A percentile compares a stretch with the other conserved stretches of the same genome.
Conservation (phyloP, 2,797 vertebrate species). For the Hydrolagus colliei region DNA sequence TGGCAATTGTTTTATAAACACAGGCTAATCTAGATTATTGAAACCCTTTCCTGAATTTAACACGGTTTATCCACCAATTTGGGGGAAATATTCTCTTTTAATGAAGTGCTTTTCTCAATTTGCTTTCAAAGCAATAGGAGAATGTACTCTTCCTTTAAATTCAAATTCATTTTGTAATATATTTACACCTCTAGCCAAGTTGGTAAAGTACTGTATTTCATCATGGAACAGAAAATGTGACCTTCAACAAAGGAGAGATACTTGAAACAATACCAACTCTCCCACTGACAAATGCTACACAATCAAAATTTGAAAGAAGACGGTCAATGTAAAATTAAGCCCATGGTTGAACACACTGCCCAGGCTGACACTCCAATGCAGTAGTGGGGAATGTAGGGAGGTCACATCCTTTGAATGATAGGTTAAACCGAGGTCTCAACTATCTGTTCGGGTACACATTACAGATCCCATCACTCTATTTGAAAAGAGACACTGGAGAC, state of each 20-base stretch:
- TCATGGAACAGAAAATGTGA: no score
- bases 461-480: no score
- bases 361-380: no score
- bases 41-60: constrained; percentile 1
- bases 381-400: no score
- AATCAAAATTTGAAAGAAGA: neutral
- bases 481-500: no score
- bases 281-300: neutral
- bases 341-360: no score
- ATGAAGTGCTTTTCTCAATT: neutral
- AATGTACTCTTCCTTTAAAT: neutral
- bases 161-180: no score
- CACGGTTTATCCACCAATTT: neutral
- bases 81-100: neutral
- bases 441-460: no score
- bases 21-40: neutral
- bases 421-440: no score
- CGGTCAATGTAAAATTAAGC: neutral
- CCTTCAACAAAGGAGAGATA: neutral
- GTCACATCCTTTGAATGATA: no score
- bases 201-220: no score
- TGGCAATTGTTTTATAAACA: constrained; percentile 8
- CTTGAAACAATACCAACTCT: neutral
- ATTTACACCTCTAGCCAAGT: no score
- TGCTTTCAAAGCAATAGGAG: neutral